Percentiles rank a stretch among this genome's conserved stretches.
These are phyloP conservation scores for Akabosia matsudoensis DNA, from an alignment of 1,140 invertebrate genomes.

Conservation along the genomic window DNA sequence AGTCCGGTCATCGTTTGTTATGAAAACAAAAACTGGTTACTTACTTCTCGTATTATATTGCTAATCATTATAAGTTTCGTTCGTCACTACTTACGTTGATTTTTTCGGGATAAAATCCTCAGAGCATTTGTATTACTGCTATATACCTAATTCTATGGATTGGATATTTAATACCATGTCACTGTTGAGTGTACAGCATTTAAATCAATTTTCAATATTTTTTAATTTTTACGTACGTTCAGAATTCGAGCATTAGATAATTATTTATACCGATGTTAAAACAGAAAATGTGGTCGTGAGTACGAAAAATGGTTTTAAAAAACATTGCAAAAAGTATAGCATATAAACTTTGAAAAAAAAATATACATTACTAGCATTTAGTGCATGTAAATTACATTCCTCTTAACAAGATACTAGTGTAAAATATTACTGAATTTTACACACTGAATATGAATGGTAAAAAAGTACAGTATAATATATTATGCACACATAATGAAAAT, in stretches of 20 bases:
- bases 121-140: neutral
- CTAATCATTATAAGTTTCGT: neutral
- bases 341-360: neutral
- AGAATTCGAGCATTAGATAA: no score
- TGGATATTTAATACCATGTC: neutral
- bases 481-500: no score
- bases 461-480: no score
- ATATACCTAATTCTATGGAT: neutral
- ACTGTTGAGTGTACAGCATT: neutral
- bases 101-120: neutral
- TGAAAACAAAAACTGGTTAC: neutral
- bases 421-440: neutral
- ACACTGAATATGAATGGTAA: no score
- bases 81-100: neutral
- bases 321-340: neutral
- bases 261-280: neutral
- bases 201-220: neutral
- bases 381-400: conserved; percentile 18
- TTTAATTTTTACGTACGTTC: neutral
- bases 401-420: neutral
- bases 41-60: conserved; percentile 3
- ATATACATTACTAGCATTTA: neutral
- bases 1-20: neutral
- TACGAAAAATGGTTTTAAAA: neutral
- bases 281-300: neutral